Base-by-base conservation (phyloP, 92 coral and sea anemone species). In the Palythoa grandis region DNA sequence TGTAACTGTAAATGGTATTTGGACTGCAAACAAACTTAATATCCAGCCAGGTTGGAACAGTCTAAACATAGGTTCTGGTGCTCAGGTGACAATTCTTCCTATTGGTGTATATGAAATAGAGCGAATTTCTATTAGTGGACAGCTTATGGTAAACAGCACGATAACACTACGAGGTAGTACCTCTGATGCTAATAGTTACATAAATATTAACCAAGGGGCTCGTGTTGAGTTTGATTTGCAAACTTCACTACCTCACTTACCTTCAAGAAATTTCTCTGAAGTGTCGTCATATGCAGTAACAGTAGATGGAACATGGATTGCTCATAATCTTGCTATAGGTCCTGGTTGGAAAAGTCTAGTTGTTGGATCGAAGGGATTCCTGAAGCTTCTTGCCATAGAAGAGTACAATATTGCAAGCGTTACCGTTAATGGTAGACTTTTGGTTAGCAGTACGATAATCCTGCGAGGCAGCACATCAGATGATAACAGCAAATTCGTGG, bases 381-480 rank as follows among this genome's bases (percentile, higher is more conserved):
- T 86, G 85, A 82, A 66, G 12, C 24, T 86, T 40, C 29, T 77
- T 16, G 75, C 83, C 0, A 83, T 73, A 68, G 93, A 87, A 38
- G 89, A 68, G 40, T 92, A 91, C 57, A 65, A 86, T 61, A 86
- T 90, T 19, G 91, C 89, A 58, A 43, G 75, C 0, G 82, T 95
- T 39, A 72, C 87, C 58, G 83, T 94, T 71, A 77, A 80, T 56
- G 98, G 98, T 4, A 78, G 73, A 70, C 79, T 95, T 14, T 76
- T 77, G 72, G 78, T 93, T 39, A 92, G 89, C 54, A 92, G 93
- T 70, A 87, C 89, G 14, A 92, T 93, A 72, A 77, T 83, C 24
- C 38, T 95, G 11, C 88, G 89, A 16, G 98, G 98, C 39, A 82
- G 94, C 25, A 72, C 82, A 11, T 88, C 95, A 35, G 83, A 93